Base-by-base conservation (phyloP, 2,888 invertebrate species). In the Encarsia formosa region DNA sequence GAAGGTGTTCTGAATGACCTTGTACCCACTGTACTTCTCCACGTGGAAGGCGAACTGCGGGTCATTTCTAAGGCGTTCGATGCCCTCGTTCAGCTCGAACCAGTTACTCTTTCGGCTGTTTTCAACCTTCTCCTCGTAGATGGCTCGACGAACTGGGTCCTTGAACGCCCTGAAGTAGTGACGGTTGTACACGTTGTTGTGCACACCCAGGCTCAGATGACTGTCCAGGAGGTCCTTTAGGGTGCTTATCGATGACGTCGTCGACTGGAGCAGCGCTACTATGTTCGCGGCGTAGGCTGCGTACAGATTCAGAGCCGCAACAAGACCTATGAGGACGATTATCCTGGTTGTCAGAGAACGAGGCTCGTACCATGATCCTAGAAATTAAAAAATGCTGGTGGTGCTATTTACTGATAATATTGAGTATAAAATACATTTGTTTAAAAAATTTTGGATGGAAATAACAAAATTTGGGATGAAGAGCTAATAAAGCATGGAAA, bases 241-340 rank as follows among this genome's bases (percentile, higher is more conserved):
- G 0, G 81, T 83, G 60, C 78, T 78, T 49, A 88, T 85, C 59
- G 82, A 81, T 2, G 80, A 79, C 0, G 87, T 85, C 22, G 87
- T 85, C 0, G 87, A 85, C 65, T 87, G 87, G 1, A 88, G 75
- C 1, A 88, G 70, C 1, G 86, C 85, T 0, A 88, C 87, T 40
- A 88, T 87, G 62, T 86, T 87, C 0, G 87, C 87, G 1, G 87
- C 81, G 64, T 87, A 88, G 1, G 87, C 85, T 0, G 85, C 84
- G 65, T 86, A 87, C 1, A 88, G 74, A 61, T 86, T 87, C 76
- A 87, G 81, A 4, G 84, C 71, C 0, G 84, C 77, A 6, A 84
- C 66, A 59, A 85, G 82, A 1, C 84, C 72, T 35, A 84, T 75
- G 48, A 87, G 73, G 61, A 84, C 78, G 1, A 85, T 82, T 18